Evolutionary conservation across 2,113 vertebrate genomes (phyloP).

Genomic region (Acrocephalus kingi): DNA sequence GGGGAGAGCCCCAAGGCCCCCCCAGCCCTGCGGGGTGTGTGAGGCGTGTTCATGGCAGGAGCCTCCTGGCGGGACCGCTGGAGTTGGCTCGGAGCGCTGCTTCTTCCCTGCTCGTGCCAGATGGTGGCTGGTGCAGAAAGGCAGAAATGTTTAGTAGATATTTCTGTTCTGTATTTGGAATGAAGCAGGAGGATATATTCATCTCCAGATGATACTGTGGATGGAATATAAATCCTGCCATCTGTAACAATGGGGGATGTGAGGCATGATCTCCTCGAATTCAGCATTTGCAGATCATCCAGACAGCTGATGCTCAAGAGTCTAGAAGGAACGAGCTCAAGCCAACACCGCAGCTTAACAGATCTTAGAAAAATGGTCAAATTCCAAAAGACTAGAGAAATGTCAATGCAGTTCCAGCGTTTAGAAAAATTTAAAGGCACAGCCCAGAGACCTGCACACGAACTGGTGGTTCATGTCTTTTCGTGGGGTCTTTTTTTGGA

Average conservation of each 20-base stretch:
- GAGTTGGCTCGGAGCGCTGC: background rate
- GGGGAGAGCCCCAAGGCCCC: background rate
- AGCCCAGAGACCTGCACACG: background rate
- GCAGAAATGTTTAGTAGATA: slow-evolving; percentile 71
- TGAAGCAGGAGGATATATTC: slow-evolving; percentile 68
- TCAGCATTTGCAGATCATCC: slow-evolving; percentile 53
- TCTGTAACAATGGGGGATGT: slow-evolving; percentile 72
- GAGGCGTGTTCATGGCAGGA: accelerated
- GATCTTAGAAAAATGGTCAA: slow-evolving; percentile 16
- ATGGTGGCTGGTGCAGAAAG: slow-evolving; percentile 70
- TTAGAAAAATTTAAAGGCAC: background rate
- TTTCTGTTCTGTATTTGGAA: slow-evolving; percentile 72
- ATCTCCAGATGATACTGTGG: slow-evolving; percentile 70
- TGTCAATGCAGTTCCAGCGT: background rate
- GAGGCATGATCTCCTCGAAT: slow-evolving; percentile 67
- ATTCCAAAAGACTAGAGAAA: background rate
- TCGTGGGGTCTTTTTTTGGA: background rate
- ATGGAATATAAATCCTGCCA: slow-evolving; percentile 70
- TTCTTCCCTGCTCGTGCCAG: slow-evolving; percentile 46
- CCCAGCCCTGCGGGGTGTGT: accelerated
- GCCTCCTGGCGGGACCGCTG: background rate
- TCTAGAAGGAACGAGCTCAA: slow-evolving; percentile 44
- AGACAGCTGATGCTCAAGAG: slow-evolving; percentile 53
- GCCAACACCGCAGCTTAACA: background rate
- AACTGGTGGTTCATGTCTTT: background rate